Conservation (phyloP, 1,140 invertebrate species). For the Heliconius himera region DNA sequence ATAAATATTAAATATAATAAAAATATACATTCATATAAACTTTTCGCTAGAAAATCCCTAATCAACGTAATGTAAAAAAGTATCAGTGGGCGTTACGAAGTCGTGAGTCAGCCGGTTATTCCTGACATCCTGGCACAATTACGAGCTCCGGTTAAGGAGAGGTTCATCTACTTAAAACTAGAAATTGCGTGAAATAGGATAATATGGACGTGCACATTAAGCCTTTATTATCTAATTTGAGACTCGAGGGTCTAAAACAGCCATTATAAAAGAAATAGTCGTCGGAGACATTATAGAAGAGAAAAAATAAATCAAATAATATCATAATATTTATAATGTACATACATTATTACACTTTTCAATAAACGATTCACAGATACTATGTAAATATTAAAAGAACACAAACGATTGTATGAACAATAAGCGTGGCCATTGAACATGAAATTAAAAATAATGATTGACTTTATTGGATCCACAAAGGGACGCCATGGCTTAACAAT, state of each 20-base stretch:
- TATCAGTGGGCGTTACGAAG: slow-evolving; percentile 37
- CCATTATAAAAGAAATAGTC: background rate
- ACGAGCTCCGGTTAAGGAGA: slow-evolving; percentile 58
- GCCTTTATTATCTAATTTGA: background rate
- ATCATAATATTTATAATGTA: too few species aligned
- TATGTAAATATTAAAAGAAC: background rate
- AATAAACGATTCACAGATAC: background rate
- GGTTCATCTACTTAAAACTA: slow-evolving; percentile 23
- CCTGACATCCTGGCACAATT: slow-evolving; percentile 72
- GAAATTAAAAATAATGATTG: slow-evolving; percentile 4
- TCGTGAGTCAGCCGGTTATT: slow-evolving; percentile 68
- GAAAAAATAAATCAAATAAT: too few species aligned
- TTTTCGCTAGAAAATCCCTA: background rate
- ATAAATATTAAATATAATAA: too few species aligned
- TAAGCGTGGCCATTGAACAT: background rate
- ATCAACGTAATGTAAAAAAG: slow-evolving; percentile 20
- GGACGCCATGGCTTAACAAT: background rate
- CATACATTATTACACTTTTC: too few species aligned
- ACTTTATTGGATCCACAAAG: background rate
- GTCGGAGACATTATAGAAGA: too few species aligned
- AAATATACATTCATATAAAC: too few species aligned
- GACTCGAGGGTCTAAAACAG: background rate
- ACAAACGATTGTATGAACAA: background rate
- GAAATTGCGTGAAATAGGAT: background rate
- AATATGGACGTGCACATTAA: slow-evolving; percentile 13